Evolutionary conservation across 2,797 vertebrate species (phyloP), one percentile per base, ranked within the genome.

Genomic region (Sphenodon punctatus): DNA sequence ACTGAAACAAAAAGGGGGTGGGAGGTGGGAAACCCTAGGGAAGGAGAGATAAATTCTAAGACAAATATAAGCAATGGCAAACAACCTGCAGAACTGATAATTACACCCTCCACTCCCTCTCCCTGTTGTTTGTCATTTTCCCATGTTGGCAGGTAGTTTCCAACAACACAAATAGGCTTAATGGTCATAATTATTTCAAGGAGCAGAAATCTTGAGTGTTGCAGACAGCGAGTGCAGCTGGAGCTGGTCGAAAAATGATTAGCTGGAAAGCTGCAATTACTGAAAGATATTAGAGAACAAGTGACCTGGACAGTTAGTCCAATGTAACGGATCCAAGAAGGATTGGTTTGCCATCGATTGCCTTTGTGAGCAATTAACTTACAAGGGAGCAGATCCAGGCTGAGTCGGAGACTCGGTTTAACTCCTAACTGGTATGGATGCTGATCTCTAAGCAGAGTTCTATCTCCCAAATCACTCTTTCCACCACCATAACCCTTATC

Each of bases 51-150:
- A n/a, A n/a, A n/a, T 45, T n/a, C 32, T 38, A 14, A 67, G 65
- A 38, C 5, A 10, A 17, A 48, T 38, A 36, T n/a, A 49, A 38
- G n/a, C 8, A 15, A n/a, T 22, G 34, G 17, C 19, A 5, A 17
- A 61, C 25, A 11, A 22, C 0, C 0, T 27, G 32, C 2, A 59
- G 64, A 41, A 48, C n/a, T 27, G 38, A 25, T 36, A 41, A 67
- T 42, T 0, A 41, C 67, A 45, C 7, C 5, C 49, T 42, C 20
- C 9, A 42, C 4, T 39, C 6, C n/a, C 43, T 72, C 65, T 46
- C 48, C 22, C 42, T 27, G 17, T 2, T 41, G 11, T 55, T 42
- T 1, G 0, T 27, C 48, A 3, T 3, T 64, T 74, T 32, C 43
- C 30, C 42, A 10, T 19, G 0, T 7, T 66, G 46, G 7, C 76